Evolutionary conservation across 2,113 vertebrate genomes (phyloP), one percentile per base, ranked within the genome.

Genomic region (Gallinago paraguaiae): DNA sequence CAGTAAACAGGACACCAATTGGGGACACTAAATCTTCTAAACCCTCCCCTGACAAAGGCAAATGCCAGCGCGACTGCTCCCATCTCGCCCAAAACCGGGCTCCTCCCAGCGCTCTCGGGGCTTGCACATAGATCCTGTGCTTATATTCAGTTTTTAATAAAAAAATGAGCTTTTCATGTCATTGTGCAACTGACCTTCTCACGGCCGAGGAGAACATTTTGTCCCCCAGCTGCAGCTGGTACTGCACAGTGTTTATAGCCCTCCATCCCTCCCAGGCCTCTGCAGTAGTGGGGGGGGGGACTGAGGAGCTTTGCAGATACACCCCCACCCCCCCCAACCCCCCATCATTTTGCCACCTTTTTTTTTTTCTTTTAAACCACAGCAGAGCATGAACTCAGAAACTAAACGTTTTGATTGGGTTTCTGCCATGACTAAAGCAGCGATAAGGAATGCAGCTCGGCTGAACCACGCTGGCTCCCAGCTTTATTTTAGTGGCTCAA

Each of bases 61-160:
- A 33, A 19, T 1, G 5, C 63, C 4, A 11, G 19, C 0, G 1
- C 13, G 1, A 8, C 25, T 0, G 1, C 83, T 57, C 43, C 61
- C 6, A 5, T 24, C 69, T 60, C 74, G 7, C 2, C 0, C 63
- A 16, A 9, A 23, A 31, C 0, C 3, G 45, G 33, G 65, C 11
- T 81, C 54, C 50, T 69, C 45, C 33, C 37, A 0, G 3, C 0
- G 0, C 37, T 48, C 37, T 19, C 0, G 0, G 70, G 74, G 30
- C 57, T 64, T 17, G 0, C 60, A 35, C 27, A 56, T 6, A 25
- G 28, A 71, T 30, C 48, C 75, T 9, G 17, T 17, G 23, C 76
- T 74, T 13, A 10, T 11, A 39, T 3, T 3, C 24, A 59, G 68
- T 7, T 84, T 75, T 71, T 17, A 56, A 63, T 20, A 46, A 69